Percentiles rank a stretch among this genome's conserved stretches.
phyloP scores from a whole-genome alignment of 1,140 invertebrate genomes.

The Penaeus indicus region DNA sequence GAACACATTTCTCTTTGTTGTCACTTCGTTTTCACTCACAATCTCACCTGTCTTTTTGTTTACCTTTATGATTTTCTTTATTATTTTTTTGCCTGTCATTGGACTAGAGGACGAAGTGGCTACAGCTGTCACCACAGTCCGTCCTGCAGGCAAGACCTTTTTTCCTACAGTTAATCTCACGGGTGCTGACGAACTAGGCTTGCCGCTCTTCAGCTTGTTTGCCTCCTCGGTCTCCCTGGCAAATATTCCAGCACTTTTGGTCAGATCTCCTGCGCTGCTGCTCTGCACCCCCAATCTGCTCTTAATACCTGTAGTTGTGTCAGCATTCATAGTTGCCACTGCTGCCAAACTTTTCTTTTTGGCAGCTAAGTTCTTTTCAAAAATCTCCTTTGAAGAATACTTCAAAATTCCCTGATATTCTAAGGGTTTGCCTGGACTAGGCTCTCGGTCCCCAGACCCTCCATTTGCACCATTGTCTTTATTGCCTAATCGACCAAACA shows the following conservation, averaged over 20 bases:
- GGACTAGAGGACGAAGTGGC: conserved; percentile 20
- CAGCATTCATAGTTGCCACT: conserved; percentile 48
- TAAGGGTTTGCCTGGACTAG: conserved; percentile 45
- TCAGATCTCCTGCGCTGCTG: background rate
- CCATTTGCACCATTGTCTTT: conserved; percentile 38
- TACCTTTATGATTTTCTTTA: conserved; percentile 62
- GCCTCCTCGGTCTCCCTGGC: conserved; percentile 56
- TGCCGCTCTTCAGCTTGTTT: conserved; percentile 25
- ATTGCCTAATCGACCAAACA: conserved; percentile 39
- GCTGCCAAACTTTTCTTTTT: conserved; percentile 18
- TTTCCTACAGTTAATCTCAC: background rate
- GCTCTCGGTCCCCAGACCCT: conserved; percentile 17
- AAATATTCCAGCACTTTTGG: conserved; percentile 65
- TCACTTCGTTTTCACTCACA: conserved; percentile 60
- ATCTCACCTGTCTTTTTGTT: conserved; percentile 66
- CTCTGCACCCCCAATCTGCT: conserved; percentile 56
- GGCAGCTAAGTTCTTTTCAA: conserved; percentile 39
- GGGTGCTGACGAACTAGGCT: background rate
- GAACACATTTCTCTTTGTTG: conserved; percentile 61
- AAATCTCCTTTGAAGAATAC: conserved; percentile 60
- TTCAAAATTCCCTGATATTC: conserved; percentile 66
- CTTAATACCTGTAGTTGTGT: conserved; percentile 55
- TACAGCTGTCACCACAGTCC: conserved; percentile 14
- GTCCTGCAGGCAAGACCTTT: background rate
- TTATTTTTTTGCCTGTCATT: conserved; percentile 43